A percentile compares a stretch with the other conserved stretches of the same genome.
These are phyloP conservation scores for Sorex araneus DNA, from an alignment of 2,113 vertebrate genomes.

Conservation along the genomic window DNA sequence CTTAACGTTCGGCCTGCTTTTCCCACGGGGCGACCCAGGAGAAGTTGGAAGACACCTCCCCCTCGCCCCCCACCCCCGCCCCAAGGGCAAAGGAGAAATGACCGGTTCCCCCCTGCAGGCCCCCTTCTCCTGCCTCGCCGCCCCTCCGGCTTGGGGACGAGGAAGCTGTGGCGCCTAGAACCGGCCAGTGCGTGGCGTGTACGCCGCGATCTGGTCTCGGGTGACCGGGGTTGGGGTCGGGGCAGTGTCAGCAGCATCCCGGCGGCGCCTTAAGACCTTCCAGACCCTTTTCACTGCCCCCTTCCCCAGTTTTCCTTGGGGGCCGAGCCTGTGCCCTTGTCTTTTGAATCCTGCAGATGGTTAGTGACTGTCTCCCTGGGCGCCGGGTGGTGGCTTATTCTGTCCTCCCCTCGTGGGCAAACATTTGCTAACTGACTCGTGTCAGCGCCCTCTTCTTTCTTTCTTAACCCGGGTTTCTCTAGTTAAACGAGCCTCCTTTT, in stretches of 20 bases:
- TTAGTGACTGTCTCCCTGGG: conserved; percentile 65
- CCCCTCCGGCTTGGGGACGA: neutral
- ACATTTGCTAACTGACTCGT: conserved; percentile 69
- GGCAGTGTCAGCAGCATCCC: conserved; percentile 63
- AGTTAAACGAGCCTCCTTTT: neutral
- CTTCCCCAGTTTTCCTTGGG: neutral
- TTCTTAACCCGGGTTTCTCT: conserved; percentile 55
- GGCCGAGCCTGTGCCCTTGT: conserved; percentile 58
- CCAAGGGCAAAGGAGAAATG: conserved; percentile 70
- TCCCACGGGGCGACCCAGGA: conserved; percentile 64
- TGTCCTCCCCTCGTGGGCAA: conserved; percentile 62
- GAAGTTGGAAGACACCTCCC: conserved; percentile 76
- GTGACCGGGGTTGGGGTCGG: conserved; percentile 56
- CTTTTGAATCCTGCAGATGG: conserved; percentile 67
- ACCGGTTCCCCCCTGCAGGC: neutral
- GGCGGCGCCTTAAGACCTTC: neutral
- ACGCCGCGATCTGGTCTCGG: conserved; percentile 3
- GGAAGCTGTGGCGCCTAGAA: neutral
- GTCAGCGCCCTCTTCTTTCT: conserved; percentile 43
- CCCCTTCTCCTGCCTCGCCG: neutral
- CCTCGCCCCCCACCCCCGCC: neutral
- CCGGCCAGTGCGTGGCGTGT: conserved; percentile 40
- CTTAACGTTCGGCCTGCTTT: conserved; percentile 72
- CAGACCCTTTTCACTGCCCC: conserved; percentile 17
- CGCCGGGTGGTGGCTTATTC: conserved; percentile 58